Percentiles rank a stretch among this genome's conserved stretches.
Evolutionary conservation across 1,140 invertebrate genomes (phyloP).

Genomic region (Megalonaias nervosa): DNA sequence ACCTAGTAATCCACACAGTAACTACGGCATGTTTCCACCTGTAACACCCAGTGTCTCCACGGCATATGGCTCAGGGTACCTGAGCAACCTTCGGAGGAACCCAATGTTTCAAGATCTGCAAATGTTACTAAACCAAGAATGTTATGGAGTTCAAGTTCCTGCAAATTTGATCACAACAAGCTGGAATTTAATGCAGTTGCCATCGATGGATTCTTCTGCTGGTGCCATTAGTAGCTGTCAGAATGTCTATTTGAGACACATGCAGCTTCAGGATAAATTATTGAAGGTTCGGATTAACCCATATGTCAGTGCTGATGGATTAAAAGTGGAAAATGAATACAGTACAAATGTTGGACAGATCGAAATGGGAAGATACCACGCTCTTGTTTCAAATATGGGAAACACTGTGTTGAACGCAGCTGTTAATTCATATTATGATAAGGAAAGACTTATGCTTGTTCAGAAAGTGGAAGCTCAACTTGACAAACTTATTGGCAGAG

Average conservation of each 20-base stretch:
- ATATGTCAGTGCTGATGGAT: slow-evolving; percentile 31
- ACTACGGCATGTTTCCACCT: background rate
- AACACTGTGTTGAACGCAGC: slow-evolving; percentile 21
- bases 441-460: slow-evolving; percentile 38
- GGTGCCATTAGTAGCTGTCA: slow-evolving; percentile 19
- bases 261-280: slow-evolving; percentile 40
- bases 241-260: slow-evolving; percentile 37
- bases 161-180: slow-evolving; percentile 43
- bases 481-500: slow-evolving; percentile 30
- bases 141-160: slow-evolving; percentile 38
- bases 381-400: slow-evolving; percentile 35
- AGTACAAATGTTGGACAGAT: slow-evolving; percentile 34
- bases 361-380: slow-evolving; percentile 45
- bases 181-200: slow-evolving; percentile 36
- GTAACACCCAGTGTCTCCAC: background rate
- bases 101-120: slow-evolving; percentile 49
- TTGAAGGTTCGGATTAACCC: slow-evolving; percentile 36
- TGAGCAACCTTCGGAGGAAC: slow-evolving; percentile 36
- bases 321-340: slow-evolving; percentile 37
- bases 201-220: slow-evolving; percentile 8
- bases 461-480: slow-evolving; percentile 23
- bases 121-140: slow-evolving; percentile 38
- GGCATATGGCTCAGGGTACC: background rate
- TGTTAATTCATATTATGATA: slow-evolving; percentile 44
- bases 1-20: slow-evolving; percentile 22